Evolutionary conservation across 2,113 vertebrate genomes (phyloP), one percentile per base, ranked within the genome.

Genomic region (Verasper variegatus): DNA sequence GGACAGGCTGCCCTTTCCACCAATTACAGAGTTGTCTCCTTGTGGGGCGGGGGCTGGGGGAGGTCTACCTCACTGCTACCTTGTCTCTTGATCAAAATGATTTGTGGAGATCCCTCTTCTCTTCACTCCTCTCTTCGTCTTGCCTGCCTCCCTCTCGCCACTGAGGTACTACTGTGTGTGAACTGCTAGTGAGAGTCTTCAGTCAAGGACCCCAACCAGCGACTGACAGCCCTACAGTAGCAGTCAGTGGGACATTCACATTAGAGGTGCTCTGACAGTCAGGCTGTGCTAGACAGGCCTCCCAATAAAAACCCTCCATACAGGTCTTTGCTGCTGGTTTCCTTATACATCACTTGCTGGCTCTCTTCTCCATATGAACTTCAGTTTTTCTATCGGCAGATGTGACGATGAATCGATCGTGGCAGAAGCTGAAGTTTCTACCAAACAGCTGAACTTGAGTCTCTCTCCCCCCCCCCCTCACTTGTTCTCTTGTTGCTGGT

Each of bases 1-100:
- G 86, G 91, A 90, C 90, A 83, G 90, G 89, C 90, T 94, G 92
- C 93, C 93, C 93, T 94, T 92, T 93, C 93, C 91, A 92, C 91
- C 94, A 94, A 95, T 95, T 95, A 95, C 92, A 94, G 88, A 75
- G 73, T 78, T 80, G 87, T 86, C 85, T 84, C 89, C 89, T 84
- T 71, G 73, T 74, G 82, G 87, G 91, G 87, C 37, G 76, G 92
- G 84, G 87, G 87, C 71, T 74, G 90, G 88, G 90, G 88, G 88
- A 86, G 90, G 90, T 81, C 90, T 87, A 86, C 85, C 85, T 82
- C 82, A 76, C 85, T 68, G 85, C 88, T 86, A 91, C 87, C 86
- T 84, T 87, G 87, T 86, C 88, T 92, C 88, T 90, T 92, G 91
- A 94, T 94, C 93, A 91, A 88, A 90, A 91, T 88, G 89, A 90